Evolutionary conservation across 2,888 invertebrate species (phyloP), one percentile per base, ranked within the genome.

Genomic region (Conomelus anceps): DNA sequence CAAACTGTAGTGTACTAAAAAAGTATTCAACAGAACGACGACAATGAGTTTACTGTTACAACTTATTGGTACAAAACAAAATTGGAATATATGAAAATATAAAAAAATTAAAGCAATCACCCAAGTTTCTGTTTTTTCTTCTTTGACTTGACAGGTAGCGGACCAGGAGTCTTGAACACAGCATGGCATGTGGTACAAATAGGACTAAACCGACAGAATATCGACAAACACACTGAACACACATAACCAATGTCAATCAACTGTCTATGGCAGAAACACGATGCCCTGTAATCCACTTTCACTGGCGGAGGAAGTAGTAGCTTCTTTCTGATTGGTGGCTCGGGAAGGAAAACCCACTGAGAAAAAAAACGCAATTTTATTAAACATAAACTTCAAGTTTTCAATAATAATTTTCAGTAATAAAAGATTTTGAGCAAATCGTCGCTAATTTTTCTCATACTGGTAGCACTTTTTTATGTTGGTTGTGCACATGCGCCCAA

Each of bases 101-200:
- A n/a, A 84, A 9, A 9, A n/a, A 41, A 84, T 22, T 26, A 23
- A 87, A 24, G n/a, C 22, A 23, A 9, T 88, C 84, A 88, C 0
- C 88, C 88, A 17, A 88, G 0, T 88, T 96, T 96, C 89, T 95
- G 94, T 93, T 97, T 98, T 93, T 96, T 97, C 94, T 98, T 98
- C 93, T 97, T 98, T 86, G 96, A 94, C 93, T 97, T 97, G 26
- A 95, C 94, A 13, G 96, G 96, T 22, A 97, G 94, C 1, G 97
- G 96, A 0, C 96, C 97, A n/a, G 97, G 97, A 91, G 96, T 96
- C 94, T 98, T 98, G 94, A 98, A 98, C 17, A 98, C 97, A 88
- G 98, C 98, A 92, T 98, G 98, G 93, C 99, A 99, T 84, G 99
- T 99, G 23, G 99, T 98, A 93, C 99, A 99, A 92, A 99, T 98